These are phyloP conservation scores for Hipposideros larvatus DNA, from an alignment of 2,797 vertebrate species.

Conservation along the genomic window DNA sequence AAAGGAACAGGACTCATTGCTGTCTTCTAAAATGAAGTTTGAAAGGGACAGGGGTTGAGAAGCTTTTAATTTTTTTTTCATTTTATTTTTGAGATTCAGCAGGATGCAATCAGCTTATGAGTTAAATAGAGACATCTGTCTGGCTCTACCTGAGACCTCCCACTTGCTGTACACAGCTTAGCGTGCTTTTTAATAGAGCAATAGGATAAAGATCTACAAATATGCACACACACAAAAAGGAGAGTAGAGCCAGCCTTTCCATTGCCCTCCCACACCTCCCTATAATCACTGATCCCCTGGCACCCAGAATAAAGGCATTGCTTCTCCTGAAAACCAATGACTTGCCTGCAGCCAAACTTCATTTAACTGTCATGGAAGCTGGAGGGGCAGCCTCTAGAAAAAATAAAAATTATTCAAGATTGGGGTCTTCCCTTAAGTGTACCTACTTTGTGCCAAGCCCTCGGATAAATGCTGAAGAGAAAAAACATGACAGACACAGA, in stretches of 20 bases:
- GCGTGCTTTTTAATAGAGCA: constrained; percentile 24
- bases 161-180: not conserved
- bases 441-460: not conserved
- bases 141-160: constrained; percentile 41
- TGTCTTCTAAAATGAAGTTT: not conserved
- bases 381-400: not conserved
- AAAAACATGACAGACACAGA: not conserved
- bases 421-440: not conserved
- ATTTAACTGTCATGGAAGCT: not conserved
- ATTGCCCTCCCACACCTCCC: not conserved
- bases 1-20: not conserved
- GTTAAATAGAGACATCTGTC: constrained; percentile 31
- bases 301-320: not conserved
- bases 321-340: not conserved
- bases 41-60: not conserved
- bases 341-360: not conserved
- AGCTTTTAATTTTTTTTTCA: constrained; percentile 7
- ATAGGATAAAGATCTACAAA: not conserved
- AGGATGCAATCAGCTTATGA: not conserved
- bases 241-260: not conserved
- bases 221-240: not conserved
- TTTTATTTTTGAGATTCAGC: constrained; percentile 52
- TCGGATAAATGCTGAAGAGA: not conserved
- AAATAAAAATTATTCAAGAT: not conserved
- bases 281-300: not conserved